Conservation (phyloP, 2,888 invertebrate species). For the Mythimna loreyi region DNA sequence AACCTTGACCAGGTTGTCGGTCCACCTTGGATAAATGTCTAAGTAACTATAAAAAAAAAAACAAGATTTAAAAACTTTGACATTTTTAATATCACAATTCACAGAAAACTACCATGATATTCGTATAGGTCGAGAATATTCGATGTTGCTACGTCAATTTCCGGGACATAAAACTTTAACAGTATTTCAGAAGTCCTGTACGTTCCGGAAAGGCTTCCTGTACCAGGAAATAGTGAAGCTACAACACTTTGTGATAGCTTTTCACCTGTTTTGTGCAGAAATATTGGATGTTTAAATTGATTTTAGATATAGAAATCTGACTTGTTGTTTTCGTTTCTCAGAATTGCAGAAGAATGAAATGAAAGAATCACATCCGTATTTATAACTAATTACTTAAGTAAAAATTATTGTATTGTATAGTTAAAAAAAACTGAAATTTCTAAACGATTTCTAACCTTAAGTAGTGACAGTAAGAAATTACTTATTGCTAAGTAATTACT, state of each 20-base stretch:
- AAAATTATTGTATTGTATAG: too few relatives aligned
- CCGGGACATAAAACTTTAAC: conserved; percentile 37
- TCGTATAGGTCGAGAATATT: conserved; percentile 10
- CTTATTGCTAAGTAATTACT: too few relatives aligned
- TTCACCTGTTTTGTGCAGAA: not conserved
- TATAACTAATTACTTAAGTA: too few relatives aligned
- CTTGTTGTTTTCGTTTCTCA: not conserved
- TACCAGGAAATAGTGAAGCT: conserved; percentile 23
- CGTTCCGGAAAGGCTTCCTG: conserved; percentile 15
- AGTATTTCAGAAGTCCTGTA: conserved; percentile 35
- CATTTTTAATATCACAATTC: conserved; percentile 4
- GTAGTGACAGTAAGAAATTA: too few relatives aligned
- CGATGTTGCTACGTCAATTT: conserved; percentile 29
- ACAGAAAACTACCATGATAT: not conserved
- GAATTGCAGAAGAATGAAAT: not conserved
- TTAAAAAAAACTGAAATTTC: too few relatives aligned
- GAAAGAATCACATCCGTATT: not conserved
- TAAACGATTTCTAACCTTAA: too few relatives aligned
- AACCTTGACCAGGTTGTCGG: too few relatives aligned
- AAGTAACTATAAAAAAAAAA: not conserved
- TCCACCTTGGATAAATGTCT: too few relatives aligned
- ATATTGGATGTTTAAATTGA: not conserved
- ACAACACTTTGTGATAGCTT: conserved; percentile 24
- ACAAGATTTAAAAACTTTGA: not conserved
- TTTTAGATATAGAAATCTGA: not conserved